Conservation (phyloP, 1,140 invertebrate species). For the Drosophila oshimai region DNA sequence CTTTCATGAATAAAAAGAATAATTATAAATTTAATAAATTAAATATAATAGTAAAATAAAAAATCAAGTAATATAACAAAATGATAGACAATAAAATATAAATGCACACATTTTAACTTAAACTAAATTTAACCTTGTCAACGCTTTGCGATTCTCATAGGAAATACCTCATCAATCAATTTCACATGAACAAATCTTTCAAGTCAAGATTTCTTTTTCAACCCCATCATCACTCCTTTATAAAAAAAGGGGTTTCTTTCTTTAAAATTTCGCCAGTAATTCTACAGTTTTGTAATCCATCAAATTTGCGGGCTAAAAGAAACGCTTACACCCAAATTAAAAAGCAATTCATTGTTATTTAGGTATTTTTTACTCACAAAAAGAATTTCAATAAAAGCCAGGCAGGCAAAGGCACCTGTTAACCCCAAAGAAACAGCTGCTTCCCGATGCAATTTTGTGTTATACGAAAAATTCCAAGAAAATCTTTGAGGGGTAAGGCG, state of each 20-base stretch:
- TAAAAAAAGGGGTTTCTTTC: not conserved
- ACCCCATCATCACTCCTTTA: not conserved
- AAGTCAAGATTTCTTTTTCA: not conserved
- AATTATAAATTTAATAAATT: too few species aligned
- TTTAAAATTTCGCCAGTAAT: not conserved
- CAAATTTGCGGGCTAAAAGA: not conserved
- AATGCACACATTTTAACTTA: too few species aligned
- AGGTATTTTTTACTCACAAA: not conserved
- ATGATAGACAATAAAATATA: too few species aligned
- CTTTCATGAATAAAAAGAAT: too few species aligned
- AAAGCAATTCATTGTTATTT: slow-evolving; percentile 16
- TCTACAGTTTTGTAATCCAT: not conserved
- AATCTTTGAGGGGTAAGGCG: not conserved
- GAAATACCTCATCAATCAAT: not conserved
- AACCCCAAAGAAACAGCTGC: slow-evolving; percentile 2
- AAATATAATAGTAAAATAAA: too few species aligned
- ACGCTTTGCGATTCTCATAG: too few species aligned
- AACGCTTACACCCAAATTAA: not conserved
- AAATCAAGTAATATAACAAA: too few species aligned
- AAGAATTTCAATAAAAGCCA: slow-evolving; percentile 7
- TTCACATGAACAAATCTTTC: not conserved
- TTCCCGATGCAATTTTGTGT: not conserved
- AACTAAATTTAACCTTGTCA: too few species aligned
- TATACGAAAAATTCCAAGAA: slow-evolving; percentile 4
- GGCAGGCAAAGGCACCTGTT: slow-evolving; percentile 40